A percentile compares a stretch with the other conserved stretches of the same genome.
These are phyloP conservation scores for Orbicella faveolata DNA, from an alignment of 64 coral and sea anemone species.

Conservation along the genomic window DNA sequence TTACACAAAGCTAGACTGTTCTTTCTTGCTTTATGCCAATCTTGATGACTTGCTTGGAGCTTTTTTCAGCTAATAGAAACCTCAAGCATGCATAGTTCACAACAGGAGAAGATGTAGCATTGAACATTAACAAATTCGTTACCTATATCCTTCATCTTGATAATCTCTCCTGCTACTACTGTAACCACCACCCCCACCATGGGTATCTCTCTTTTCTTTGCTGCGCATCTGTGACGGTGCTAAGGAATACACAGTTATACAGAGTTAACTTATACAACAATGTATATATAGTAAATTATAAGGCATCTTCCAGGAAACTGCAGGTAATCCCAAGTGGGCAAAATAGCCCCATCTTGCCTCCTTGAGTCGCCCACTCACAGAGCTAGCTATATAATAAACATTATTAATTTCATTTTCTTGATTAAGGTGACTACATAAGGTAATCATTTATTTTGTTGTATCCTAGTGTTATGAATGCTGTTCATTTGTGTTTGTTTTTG, in stretches of 20 bases:
- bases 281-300: no score
- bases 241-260: constrained; percentile 18
- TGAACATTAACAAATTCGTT: neutral
- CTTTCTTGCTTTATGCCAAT: no score
- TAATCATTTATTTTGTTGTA: no score
- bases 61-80: neutral
- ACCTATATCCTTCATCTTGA: constrained; percentile 54
- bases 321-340: no score
- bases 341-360: no score
- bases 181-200: constrained; percentile 47
- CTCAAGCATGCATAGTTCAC: neutral
- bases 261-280: neutral
- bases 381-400: neutral
- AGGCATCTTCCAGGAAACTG: no score
- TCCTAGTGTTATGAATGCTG: no score
- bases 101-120: neutral
- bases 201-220: constrained; percentile 66
- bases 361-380: no score
- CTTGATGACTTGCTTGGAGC: no score
- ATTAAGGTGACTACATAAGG: no score
- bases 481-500: no score
- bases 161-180: constrained; percentile 58
- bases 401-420: neutral
- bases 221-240: constrained; percentile 69
- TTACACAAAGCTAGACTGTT: no score